Evolutionary conservation across 2,888 invertebrate species (phyloP), one percentile per base, ranked within the genome.

Genomic region (Leistus spinibarbis): DNA sequence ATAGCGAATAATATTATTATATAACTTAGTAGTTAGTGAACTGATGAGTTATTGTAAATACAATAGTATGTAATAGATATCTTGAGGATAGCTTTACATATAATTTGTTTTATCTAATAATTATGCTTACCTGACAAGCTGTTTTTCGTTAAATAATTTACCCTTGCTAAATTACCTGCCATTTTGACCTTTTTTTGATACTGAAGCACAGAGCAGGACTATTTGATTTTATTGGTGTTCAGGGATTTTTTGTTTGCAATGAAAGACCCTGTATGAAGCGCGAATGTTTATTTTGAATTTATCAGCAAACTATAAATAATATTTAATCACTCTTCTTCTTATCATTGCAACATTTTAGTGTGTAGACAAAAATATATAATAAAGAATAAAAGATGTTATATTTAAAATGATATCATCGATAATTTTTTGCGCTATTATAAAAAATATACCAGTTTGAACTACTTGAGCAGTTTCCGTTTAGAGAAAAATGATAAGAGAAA

Each of bases 111-210:
- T 23, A 64, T 40, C n/a, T n/a, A n/a, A n/a, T 40, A 24, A 5
- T 40, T 16, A 66, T 83, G 84, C 84, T 89, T 88, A 93, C 93
- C 92, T 82, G 91, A 86, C 86, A 91, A 88, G 80, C 86, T 40
- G 5, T 40, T 86, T 84, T 86, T 89, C 78, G 87, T 82, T 78
- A 86, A 79, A 80, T 89, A 89, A 87, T 90, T 88, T 84, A 90
- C 88, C 85, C 93, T 90, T 82, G 90, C 88, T 84, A 93, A 87
- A 80, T 89, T 89, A 85, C 91, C 90, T 88, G 93, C 93, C 93
- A 93, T 93, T 88, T 91, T 91, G 86, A 77, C 79, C 75, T 71
- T 64, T 76, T 76, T 54, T 62, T n/a, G n/a, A n/a, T n/a, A n/a
- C 19, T 65, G 20, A 53, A 10, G 7, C 13, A 20, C 73, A 69